Conservation (phyloP, 2,888 invertebrate species). For the Phortica okadai region DNA sequence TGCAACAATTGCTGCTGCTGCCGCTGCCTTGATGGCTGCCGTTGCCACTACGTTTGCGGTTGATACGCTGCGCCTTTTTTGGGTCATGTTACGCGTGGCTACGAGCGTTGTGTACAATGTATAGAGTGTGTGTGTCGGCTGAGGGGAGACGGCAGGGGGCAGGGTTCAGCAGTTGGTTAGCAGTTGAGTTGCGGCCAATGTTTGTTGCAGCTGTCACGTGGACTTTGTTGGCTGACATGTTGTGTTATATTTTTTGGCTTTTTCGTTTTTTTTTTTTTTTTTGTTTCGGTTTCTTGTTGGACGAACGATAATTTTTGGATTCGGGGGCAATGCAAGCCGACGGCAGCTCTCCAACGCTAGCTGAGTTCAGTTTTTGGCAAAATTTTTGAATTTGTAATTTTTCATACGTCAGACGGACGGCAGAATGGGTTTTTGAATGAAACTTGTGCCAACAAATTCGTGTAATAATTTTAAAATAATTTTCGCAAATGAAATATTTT, state of each 20-base stretch:
- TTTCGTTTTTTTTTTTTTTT: neutral
- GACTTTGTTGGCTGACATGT: neutral
- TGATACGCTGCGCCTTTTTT: neutral
- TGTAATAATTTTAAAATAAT: constrained; percentile 19
- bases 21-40: neutral
- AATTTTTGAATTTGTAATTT: neutral
- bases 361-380: neutral
- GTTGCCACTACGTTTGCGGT: constrained; percentile 3
- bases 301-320: too few species aligned
- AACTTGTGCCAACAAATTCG: neutral
- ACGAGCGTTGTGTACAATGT: neutral
- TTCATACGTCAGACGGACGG: too few species aligned
- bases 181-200: neutral
- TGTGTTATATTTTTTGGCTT: neutral
- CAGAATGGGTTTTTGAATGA: too few species aligned
- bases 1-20: neutral
- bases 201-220: constrained; percentile 5
- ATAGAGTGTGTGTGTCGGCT: too few species aligned
- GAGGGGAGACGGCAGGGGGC: too few species aligned
- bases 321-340: too few species aligned
- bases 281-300: neutral
- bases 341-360: too few species aligned
- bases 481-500: constrained; percentile 19
- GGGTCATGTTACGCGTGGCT: neutral
- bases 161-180: neutral